Base-by-base conservation (phyloP, 2,888 invertebrate species). In the Autographa gamma region DNA sequence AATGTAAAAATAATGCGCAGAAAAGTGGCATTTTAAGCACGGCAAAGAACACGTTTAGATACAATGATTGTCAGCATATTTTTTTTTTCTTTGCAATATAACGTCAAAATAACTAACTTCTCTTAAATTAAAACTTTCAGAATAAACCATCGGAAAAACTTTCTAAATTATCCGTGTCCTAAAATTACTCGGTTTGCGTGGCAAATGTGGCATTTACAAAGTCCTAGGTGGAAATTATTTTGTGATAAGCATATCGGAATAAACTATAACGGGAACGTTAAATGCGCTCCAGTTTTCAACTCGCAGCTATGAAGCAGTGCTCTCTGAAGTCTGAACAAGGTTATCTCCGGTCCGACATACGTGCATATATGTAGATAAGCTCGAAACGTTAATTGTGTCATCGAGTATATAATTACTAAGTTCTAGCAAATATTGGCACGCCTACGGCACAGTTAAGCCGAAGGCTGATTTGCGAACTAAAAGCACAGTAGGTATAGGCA, bases 171-270 rank as follows among this genome's bases (percentile, higher is more conserved):
- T 56, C 54, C 43, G 48, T 14, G 48, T 34, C 8, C 34, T 8
- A 34, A 34, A 34, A 34, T 34, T 34, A 65, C 63, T 14, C 18
- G 25, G 9, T 2, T 16, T 9, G 52, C 79, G 54, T 68, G 41
- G 58, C 63, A 19, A 78, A 63, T 66, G 67, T 38, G 60, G 60
- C 31, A 74, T 78, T 76, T 78, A 71, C 60, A 66, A 56, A 78
- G 72, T 63, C 60, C 58, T 43, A 34, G 61, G n/a, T 59, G 64
- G 72, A 75, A 68, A 78, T 79, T 58, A 79, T 79, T 79, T 78
- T 79, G 76, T 79, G 76, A 78, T 76, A 79, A 67, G 72, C 79
- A 79, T 72, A 78, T 72, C 79, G 64, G 73, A 69, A 79, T 78
- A 79, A 78, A 78, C 72, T 79, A 59, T 61, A 79, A 64, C 66